Base-by-base conservation (phyloP, 2,888 invertebrate genomes). In the Sphecodes monilicornis region DNA sequence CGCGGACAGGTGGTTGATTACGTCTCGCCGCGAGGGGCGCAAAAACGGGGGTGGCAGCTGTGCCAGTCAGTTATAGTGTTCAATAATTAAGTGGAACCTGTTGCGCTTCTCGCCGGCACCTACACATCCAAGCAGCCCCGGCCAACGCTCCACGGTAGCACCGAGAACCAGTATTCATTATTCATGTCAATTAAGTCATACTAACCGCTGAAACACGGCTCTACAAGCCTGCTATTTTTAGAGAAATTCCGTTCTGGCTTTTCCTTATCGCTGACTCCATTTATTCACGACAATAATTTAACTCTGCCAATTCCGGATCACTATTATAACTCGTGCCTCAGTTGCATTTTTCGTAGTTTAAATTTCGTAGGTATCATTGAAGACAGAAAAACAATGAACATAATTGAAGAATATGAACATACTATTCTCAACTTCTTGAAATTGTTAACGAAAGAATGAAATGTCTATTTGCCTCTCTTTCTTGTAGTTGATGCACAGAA, bases 71-170 rank as follows among this genome's bases (percentile, higher is more conserved):
- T 91, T 92, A 90, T 91, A 92, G 91, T 93, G 92, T 93, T 94
- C 94, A 94, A 94, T 94, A 94, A 94, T 94, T 94, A 94, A 94
- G 94, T 94, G 92, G 92, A 90, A 94, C 94, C 94, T 94, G 94
- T 94, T 94, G 94, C 94, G 92, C 92, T 91, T 91, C 92, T 93
- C 93, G 88, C 92, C 85, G 89, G 87, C 80, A 82, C 81, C 80
- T 80, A 84, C 91, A 88, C 89, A 81, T 86, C 86, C 91, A 82
- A 89, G 86, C 80, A 88, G 87, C 89, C 85, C 88, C 89, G 89
- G 82, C 88, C 86, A 83, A 81, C 73, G 73, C 80, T 68, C 13
- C 72, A 80, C 76, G 77, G 39, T 76, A 72, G 64, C 77, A 54
- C 72, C 50, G 77, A 77, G 71, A 85, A 46, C 71, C 79, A 73